Evolutionary conservation across 2,888 invertebrate genomes (phyloP).

Genomic region (Drosophila atripex): DNA sequence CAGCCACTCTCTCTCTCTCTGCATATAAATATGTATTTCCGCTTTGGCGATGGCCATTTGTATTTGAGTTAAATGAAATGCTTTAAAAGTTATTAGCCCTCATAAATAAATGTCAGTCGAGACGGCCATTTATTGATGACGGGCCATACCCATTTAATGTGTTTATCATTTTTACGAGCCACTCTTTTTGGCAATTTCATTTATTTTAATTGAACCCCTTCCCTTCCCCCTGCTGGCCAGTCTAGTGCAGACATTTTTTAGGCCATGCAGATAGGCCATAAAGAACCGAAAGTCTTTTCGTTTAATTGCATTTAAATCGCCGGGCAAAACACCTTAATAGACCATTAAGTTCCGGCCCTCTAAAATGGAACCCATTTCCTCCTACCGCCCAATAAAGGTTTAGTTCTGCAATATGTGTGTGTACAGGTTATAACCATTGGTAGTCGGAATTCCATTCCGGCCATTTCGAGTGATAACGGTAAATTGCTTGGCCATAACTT

Average conservation of each 20-base stretch:
- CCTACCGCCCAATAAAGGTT: conserved; percentile 29
- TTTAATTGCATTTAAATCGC: conserved; percentile 76
- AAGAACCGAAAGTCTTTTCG: conserved; percentile 51
- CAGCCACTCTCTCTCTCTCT: too few relatives aligned
- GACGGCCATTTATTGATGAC: conserved; percentile 59
- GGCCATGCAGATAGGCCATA: conserved; percentile 33
- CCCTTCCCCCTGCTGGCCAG: neutral
- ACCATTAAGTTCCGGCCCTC: conserved; percentile 56
- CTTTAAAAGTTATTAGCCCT: conserved; percentile 67
- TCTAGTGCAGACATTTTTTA: conserved; percentile 25
- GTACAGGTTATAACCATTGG: conserved; percentile 63
- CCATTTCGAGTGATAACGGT: conserved; percentile 50
- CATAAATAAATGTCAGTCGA: conserved; percentile 60
- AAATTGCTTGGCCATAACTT: conserved; percentile 47
- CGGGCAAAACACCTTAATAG: conserved; percentile 66
- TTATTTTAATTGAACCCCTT: conserved; percentile 67
- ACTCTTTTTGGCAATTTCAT: conserved; percentile 54
- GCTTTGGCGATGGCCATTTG: conserved; percentile 41
- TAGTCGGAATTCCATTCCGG: conserved; percentile 35
- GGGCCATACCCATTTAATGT: conserved; percentile 48
- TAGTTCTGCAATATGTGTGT: conserved; percentile 53
- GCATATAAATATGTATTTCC: neutral
- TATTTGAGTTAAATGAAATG: conserved; percentile 65
- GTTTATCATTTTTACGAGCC: conserved; percentile 59
- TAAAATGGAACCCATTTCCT: conserved; percentile 8